Evolutionary conservation across 2,888 invertebrate species (phyloP), one percentile per base, ranked within the genome.

Genomic region (Cerastis rubricosa): DNA sequence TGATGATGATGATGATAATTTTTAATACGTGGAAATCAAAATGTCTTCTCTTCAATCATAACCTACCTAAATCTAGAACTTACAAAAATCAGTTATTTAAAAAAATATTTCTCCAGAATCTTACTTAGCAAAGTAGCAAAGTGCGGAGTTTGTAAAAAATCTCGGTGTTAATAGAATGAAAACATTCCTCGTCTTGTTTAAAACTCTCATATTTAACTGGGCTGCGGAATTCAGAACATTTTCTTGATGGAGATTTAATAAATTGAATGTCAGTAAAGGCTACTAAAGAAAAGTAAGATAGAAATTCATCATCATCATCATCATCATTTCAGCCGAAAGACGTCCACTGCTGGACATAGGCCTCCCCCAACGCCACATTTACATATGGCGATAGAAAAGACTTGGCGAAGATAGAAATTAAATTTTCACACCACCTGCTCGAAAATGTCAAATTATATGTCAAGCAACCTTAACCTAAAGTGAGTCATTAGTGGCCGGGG

Each of bases 81-180:
- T 29, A 22, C 2, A 17, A 14, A 74, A 63, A n/a, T 7, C 54
- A 25, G 7, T 51, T 9, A 49, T 17, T 25, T 12, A 22, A 35
- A n/a, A 61, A 43, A 25, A 75, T 47, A 4, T n/a, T 40, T 29
- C 19, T 29, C 14, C 1, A 74, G 2, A 29, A 68, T 49, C n/a
- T 63, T 35, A 74, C 47, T 68, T 35, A 7, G 35, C 22, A 11
- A 47, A 64, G 22, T 22, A 67, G 40, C 4, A 49, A 74, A 79
- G 67, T 43, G 51, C 29, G 25, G 51, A 35, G 54, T 66, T 70
- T 22, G 59, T 49, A 59, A 66, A 80, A 77, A 81, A 54, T 51
- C 45, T 71, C 35, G 8, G 14, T 6, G 19, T 40, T 80, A 70
- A 81, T 67, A 54, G 49, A 78, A 78, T 73, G 22, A 67, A 78